Base-by-base conservation (phyloP, 2,797 vertebrate genomes). In the Scolopax rusticola region DNA sequence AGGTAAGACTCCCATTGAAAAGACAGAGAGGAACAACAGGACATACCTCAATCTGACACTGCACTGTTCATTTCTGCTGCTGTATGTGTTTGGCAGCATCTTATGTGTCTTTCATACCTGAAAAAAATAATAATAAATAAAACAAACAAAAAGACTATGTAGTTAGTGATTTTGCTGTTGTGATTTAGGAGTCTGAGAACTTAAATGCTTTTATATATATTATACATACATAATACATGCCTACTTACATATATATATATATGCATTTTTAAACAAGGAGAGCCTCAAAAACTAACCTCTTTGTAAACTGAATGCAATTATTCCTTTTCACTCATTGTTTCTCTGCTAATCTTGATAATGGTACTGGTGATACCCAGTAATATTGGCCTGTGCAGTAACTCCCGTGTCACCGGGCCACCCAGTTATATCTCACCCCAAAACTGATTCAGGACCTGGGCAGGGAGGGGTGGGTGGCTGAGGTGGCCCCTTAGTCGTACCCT, bases 211-310 rank as follows among this genome's bases (percentile, higher is more conserved):
- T 64, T 74, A 20, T 54, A 36, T 8, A 19, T 19, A 25, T 60
- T 70, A 20, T 54, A 40, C 9, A 21, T 21, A 28, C 8, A n/a
- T 51, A 84, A 67, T n/a, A 36, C 7, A 70, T 0, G 0, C 8
- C 19, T 54, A 27, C 19, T 18, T 24, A 50, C 3, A 23, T 32
- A 59, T 15, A 67, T 8, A 51, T 3, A 8, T 25, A 54, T 4
- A 8, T 24, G 7, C 1, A 12, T 33, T 88, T 90, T 93, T 61
- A 75, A 87, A 54, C 14, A 84, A 54, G 15, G 87, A 7, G 2
- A 33, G 6, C 18, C 21, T 92, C 41, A 60, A 59, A 80, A 9
- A 0, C 5, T 6, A 6, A 9, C 60, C 6, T 45, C 6, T 61
- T 41, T 65, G 23, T 65, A 41, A 24, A 28, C 2, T 50, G n/a